A percentile compares a stretch with the other conserved stretches of the same genome.
Conservation (phyloP, 1,140 invertebrate genomes). For the Anthonomus grandis region DNA sequence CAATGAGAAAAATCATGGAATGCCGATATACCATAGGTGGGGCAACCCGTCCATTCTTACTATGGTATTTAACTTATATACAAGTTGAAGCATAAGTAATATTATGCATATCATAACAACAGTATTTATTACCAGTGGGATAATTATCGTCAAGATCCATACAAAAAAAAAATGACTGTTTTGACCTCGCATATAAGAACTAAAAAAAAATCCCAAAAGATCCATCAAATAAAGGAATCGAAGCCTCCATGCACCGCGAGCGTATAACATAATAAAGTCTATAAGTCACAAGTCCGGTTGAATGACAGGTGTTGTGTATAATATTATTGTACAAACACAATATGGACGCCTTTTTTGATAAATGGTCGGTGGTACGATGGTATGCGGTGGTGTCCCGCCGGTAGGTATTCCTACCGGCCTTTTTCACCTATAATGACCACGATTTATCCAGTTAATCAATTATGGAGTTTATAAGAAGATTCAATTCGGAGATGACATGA, state of each 20-base stretch:
- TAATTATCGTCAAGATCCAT: too few relatives aligned
- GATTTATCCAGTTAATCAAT: constrained; percentile 32
- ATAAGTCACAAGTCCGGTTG: constrained; percentile 28
- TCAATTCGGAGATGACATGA: too few relatives aligned
- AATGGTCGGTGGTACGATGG: constrained; percentile 15
- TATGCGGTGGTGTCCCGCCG: too few relatives aligned
- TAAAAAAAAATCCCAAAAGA: background rate
- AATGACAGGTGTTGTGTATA: constrained; percentile 33
- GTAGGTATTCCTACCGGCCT: constrained; percentile 30
- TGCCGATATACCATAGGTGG: too few relatives aligned
- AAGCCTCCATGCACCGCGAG: too few relatives aligned
- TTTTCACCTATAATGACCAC: constrained; percentile 26
- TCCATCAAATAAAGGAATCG: constrained; percentile 11
- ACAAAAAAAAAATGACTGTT: constrained; percentile 25
- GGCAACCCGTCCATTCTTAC: too few relatives aligned
- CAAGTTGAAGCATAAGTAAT: too few relatives aligned
- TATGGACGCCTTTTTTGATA: constrained; percentile 30
- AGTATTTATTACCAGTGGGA: too few relatives aligned
- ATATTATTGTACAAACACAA: constrained; percentile 30
- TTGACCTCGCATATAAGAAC: constrained; percentile 14
- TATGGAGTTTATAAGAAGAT: too few relatives aligned
- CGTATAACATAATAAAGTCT: constrained; percentile 25
- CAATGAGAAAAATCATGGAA: too few relatives aligned
- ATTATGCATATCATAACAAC: too few relatives aligned
- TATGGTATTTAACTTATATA: too few relatives aligned